Evolutionary conservation across 2,113 vertebrate species (phyloP), one percentile per base, ranked within the genome.

Genomic region (Nycticebus coucang): DNA sequence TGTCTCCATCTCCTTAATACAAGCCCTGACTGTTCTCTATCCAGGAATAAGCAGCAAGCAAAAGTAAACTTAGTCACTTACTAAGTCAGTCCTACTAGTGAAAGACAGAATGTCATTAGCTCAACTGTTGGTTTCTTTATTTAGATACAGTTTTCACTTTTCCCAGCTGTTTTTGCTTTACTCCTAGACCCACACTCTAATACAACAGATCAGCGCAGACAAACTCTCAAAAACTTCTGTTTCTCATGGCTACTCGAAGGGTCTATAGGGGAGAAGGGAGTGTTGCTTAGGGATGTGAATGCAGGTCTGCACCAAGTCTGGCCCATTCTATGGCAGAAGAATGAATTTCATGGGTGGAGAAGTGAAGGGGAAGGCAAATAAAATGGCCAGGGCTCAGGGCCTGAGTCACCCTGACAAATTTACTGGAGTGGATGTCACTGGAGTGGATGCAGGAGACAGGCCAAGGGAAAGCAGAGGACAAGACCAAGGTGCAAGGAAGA

Each of bases 391-490:
- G 4, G n/a, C 50, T 89, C 81, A 35, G 87, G 82, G 85, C 33
- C 21, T 88, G 93, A 94, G 95, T 95, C 95, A 71, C 26, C 60
- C 57, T 24, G 81, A 83, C 68, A 96, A 57, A 33, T 15, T 84
- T 64, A 66, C 45, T 72, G 21, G 30, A 74, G 82, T 53, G 37
- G 91, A 35, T 33, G 3, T 8, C 84, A 53, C 37, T 37, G 41
- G 59, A 3, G 17, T 45, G 30, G 50, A 62, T 19, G 37, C 24
- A 5, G 59, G 78, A 41, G 64, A 55, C 64, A 24, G 45, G 45
- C 45, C 45, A 50, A 50, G 45, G 45, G 45, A 50, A 62, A 26
- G 37, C 24, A 5, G 59, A 81, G 50, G 64, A 55, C 69, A 28
- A 84, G 45, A 88, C 86, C 53, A 64, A 88, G 33, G 71, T 2